Conservation (phyloP, 2,113 vertebrate species). For the Amblyornis subalaris region DNA sequence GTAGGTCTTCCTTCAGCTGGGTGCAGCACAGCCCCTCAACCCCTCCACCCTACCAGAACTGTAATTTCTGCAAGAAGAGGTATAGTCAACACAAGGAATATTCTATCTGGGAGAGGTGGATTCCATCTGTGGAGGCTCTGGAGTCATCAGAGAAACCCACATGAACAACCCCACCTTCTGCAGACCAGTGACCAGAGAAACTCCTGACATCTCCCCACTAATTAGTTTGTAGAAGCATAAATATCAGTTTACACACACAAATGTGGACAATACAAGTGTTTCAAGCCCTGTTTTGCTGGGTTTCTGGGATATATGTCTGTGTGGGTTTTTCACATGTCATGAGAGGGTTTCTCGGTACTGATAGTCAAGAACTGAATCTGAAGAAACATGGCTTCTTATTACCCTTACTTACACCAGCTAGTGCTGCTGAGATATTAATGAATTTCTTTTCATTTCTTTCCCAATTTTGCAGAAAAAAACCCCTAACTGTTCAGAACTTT, state of each 20-base stretch:
- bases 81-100: background rate
- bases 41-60: background rate
- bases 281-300: background rate
- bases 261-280: background rate
- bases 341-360: background rate
- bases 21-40: rapidly evolving
- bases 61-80: background rate
- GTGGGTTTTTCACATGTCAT: background rate
- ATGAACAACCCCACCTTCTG: background rate
- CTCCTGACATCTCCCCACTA: background rate
- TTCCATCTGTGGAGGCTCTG: background rate
- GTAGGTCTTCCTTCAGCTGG: background rate
- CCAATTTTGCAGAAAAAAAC: background rate
- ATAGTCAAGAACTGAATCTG: background rate
- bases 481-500: background rate
- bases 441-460: background rate
- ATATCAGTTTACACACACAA: background rate
- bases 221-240: background rate
- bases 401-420: background rate
- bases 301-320: background rate
- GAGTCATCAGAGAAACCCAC: background rate
- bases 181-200: background rate
- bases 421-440: background rate
- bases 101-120: background rate
- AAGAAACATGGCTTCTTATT: background rate